These are phyloP conservation scores for Pagetopsis macropterus DNA, from an alignment of 2,797 vertebrate genomes.

Conservation along the genomic window DNA sequence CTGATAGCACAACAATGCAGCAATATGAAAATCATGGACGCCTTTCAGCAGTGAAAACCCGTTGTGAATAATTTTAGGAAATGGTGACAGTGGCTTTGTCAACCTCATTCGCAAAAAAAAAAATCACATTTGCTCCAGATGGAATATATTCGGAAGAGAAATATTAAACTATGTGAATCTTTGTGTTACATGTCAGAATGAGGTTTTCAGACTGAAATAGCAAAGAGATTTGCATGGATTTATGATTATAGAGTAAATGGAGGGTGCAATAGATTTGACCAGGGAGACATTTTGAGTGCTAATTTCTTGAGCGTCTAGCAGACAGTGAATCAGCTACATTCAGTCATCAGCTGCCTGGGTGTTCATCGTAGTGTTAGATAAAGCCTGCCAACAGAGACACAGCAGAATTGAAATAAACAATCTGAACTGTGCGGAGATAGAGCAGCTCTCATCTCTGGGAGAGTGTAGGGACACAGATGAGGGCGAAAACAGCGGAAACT, in stretches of 20 bases:
- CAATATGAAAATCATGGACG: conserved; percentile 30
- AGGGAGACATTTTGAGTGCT: conserved; percentile 35
- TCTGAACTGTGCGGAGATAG: conserved; percentile 38
- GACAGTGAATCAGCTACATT: conserved; percentile 51
- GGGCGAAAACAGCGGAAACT: not conserved
- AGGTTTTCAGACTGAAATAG: conserved; percentile 21
- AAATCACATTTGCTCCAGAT: conserved; percentile 29
- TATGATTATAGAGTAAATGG: conserved; percentile 31
- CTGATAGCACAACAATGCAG: conserved; percentile 30
- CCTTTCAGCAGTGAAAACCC: conserved; percentile 21
- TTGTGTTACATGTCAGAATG: conserved; percentile 32
- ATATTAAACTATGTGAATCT: conserved; percentile 21
- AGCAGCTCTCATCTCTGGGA: conserved; percentile 34
- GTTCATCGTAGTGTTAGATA: conserved; percentile 65
- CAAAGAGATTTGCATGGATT: conserved; percentile 50
- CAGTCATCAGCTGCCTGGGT: conserved; percentile 57
- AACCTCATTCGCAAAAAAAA: conserved; percentile 5
- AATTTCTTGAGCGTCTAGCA: conserved; percentile 39
- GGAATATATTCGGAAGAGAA: conserved; percentile 24
- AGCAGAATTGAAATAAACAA: conserved; percentile 61
- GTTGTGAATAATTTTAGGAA: conserved; percentile 31
- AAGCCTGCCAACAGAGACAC: conserved; percentile 43
- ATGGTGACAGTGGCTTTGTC: conserved; percentile 20
- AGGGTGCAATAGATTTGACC: conserved; percentile 37
- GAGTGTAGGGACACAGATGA: not conserved